These are phyloP conservation scores for Aquatica leii DNA, from an alignment of 2,888 invertebrate species.

Conservation along the genomic window DNA sequence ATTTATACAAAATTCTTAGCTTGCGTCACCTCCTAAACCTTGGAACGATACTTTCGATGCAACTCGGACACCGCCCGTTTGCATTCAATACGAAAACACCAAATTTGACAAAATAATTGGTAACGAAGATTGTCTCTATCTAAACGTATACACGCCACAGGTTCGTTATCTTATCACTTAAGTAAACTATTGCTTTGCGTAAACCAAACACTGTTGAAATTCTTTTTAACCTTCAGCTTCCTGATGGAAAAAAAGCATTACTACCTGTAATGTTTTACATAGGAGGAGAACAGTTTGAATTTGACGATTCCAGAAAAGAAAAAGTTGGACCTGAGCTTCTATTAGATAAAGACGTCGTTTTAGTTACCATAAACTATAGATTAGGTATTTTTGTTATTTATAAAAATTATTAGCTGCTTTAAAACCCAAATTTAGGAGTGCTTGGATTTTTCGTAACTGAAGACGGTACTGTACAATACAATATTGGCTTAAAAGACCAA, in stretches of 20 bases:
- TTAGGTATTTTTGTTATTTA: conserved; percentile 39
- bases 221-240: conserved; percentile 70
- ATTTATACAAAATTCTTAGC: conserved; percentile 60
- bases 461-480: conserved; percentile 54
- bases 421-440: conserved; percentile 53
- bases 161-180: conserved; percentile 46
- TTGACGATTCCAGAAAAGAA: conserved; percentile 71
- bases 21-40: conserved; percentile 68
- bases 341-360: conserved; percentile 73
- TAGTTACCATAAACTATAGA: conserved; percentile 57
- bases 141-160: conserved; percentile 76
- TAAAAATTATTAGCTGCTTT: neutral
- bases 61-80: conserved; percentile 71
- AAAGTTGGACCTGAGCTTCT: conserved; percentile 77
- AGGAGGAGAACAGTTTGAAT: conserved; percentile 76
- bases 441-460: conserved; percentile 49
- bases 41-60: conserved; percentile 74
- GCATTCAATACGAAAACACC: conserved; percentile 69
- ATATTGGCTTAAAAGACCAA: conserved; percentile 44
- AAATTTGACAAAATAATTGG: conserved; percentile 64
- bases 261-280: conserved; percentile 79
- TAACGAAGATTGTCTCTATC: conserved; percentile 83
- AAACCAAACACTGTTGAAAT: too few species aligned
- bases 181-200: too few species aligned
- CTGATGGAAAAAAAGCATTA: conserved; percentile 63